phyloP scores from a whole-genome alignment of 2,113 vertebrate species.

The Ammodytes dubius region DNA sequence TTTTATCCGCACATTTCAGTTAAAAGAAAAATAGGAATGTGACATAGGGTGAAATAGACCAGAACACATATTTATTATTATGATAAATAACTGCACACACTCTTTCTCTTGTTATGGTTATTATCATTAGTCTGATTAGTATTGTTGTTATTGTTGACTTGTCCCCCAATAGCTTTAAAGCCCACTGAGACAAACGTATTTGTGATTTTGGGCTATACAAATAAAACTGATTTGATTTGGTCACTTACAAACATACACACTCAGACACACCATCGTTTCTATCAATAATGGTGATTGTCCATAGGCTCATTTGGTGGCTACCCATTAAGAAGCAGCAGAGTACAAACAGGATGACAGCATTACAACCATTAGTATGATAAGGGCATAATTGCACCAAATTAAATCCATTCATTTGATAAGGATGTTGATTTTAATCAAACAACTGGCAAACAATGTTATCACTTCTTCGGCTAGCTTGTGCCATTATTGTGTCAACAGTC shows the following conservation, averaged over 20 bases:
- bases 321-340: slow-evolving; percentile 40
- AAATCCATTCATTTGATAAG: slow-evolving; percentile 27
- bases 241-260: not conserved
- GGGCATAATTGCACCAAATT: slow-evolving; percentile 44
- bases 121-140: not conserved
- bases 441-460: slow-evolving; percentile 15
- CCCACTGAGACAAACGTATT: no score
- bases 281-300: slow-evolving; percentile 8
- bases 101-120: no score
- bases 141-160: slow-evolving; percentile 22
- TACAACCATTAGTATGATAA: slow-evolving; percentile 23
- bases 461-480: slow-evolving; percentile 11
- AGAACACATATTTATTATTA: slow-evolving; percentile 42
- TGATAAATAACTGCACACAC: slow-evolving; percentile 15
- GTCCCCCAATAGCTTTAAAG: not conserved
- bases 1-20: slow-evolving; percentile 47
- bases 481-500: not conserved
- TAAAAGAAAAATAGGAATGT: slow-evolving; percentile 29
- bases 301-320: slow-evolving; percentile 20
- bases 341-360: slow-evolving; percentile 34
- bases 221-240: no score
- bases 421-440: slow-evolving; percentile 29
- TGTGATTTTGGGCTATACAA: no score
- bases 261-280: not conserved
- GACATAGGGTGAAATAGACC: slow-evolving; percentile 55